Base-by-base conservation (phyloP, 2,888 invertebrate genomes). In the Eueremaeus valkanovi region DNA sequence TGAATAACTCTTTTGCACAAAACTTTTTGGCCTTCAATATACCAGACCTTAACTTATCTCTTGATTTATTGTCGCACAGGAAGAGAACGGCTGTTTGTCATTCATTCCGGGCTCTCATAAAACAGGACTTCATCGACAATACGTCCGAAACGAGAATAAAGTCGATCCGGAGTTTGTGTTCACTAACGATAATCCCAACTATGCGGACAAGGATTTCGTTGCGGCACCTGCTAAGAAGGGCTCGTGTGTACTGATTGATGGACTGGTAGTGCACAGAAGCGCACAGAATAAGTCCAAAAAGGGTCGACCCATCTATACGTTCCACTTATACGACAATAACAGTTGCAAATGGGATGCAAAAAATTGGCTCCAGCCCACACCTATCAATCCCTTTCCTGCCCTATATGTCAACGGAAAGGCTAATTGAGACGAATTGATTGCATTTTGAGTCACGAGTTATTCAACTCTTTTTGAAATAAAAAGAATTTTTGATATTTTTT, bases 21-120 rank as follows among this genome's bases (percentile, higher is more conserved):
- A n/a, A n/a, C n/a, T n/a, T n/a, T n/a, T n/a, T n/a, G n/a, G n/a
- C n/a, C n/a, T n/a, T n/a, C n/a, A n/a, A n/a, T n/a, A n/a, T n/a
- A n/a, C n/a, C n/a, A n/a, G n/a, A n/a, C n/a, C n/a, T 8, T 36
- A 36, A 36, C 11, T 5, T 36, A 11, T 36, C 11, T 36, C 36
- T 36, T 36, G 6, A 36, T 36, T 36, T n/a, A 5, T 36, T 36
- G 11, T 11, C 6, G 36, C 36, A 36, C 36, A 74, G 74, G 33
- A 33, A 21, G 91, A 95, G 82, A 99, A 99, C 83, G 97, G 99
- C 5, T 99, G 98, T 82, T 86, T 99, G 3, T 93, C 93, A 89
- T 91, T 96, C 81, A 89, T 92, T 3, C 90, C 91, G 27, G 94
- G 94, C 0, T 97, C 98, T 0, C 97, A 99, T 83, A 91, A 90